Percentiles rank a stretch among this genome's conserved stretches.
Evolutionary conservation across 2,113 vertebrate species (phyloP).

Genomic region (Sapayoa aenigma): DNA sequence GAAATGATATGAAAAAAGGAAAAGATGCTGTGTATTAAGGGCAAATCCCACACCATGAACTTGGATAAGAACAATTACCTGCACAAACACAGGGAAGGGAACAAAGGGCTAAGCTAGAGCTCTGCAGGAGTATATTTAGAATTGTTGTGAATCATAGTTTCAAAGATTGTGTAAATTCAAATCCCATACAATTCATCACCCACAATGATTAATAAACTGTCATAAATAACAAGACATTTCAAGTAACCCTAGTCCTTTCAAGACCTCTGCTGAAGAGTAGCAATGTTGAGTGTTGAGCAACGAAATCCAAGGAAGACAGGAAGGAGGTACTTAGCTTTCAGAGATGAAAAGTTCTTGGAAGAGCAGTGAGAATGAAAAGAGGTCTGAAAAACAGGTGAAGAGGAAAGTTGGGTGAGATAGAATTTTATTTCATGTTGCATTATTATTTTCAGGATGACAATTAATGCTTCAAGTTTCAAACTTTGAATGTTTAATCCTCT

Average conservation of each 20-base stretch:
- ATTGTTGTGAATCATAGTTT: conserved; percentile 12
- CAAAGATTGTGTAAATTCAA: not conserved
- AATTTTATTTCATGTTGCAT: not conserved
- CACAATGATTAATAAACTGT: conserved; percentile 13
- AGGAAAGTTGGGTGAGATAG: not conserved
- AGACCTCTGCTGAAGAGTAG: not conserved
- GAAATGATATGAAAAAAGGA: not conserved
- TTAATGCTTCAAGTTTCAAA: not conserved
- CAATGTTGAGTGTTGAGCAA: not conserved
- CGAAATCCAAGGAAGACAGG: not conserved
- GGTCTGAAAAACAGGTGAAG: not conserved
- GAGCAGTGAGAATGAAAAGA: not conserved
- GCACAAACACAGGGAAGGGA: not conserved
- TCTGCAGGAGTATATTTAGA: not conserved
- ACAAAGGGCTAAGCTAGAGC: not conserved
- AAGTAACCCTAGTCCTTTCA: not conserved
- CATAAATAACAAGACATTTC: not conserved
- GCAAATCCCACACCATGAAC: not conserved
- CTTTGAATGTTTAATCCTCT: not conserved
- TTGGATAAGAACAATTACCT: not conserved
- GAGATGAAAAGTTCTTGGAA: not conserved
- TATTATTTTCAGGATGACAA: not conserved
- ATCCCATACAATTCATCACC: not conserved
- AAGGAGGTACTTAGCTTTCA: not conserved
- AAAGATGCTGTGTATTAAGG: not conserved